Percentiles rank a stretch among this genome's conserved stretches.
phyloP scores from a whole-genome alignment of 2,797 vertebrate species.

The Simalia tracyae region DNA sequence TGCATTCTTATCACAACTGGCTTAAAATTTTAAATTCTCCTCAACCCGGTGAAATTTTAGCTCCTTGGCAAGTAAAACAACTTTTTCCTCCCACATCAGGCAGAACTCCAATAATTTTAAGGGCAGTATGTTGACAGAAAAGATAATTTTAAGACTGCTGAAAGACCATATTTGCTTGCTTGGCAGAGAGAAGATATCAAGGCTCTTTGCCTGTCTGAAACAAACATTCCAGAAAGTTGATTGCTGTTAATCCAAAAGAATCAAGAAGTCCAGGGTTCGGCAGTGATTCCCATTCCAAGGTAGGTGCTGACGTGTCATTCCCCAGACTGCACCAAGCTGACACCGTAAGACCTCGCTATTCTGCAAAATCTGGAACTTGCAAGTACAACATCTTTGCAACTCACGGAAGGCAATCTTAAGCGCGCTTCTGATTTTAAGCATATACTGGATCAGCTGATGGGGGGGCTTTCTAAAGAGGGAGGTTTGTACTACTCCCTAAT shows the following conservation, averaged over 20 bases:
- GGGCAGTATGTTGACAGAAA: not conserved
- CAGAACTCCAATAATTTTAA: fast-evolving
- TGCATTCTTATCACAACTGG: not conserved
- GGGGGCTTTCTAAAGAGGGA: not conserved
- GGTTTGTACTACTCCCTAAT: not conserved
- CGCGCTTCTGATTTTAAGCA: not conserved
- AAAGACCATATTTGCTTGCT: not conserved
- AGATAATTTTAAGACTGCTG: not conserved
- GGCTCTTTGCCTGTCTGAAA: not conserved
- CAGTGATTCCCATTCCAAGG: not conserved
- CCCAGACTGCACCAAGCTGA: not conserved
- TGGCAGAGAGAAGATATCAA: not conserved
- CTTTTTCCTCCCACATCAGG: not conserved
- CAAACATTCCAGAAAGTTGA: not conserved
- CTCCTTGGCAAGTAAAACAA: not conserved
- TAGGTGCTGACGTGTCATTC: not conserved
- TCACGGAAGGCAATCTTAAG: not conserved
- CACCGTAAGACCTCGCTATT: not conserved
- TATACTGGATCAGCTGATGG: not conserved
- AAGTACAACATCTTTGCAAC: not conserved
- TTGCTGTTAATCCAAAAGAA: not conserved
- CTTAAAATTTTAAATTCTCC: not conserved
- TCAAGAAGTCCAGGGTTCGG: not conserved
- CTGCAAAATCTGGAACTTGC: not conserved
- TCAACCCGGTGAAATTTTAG: not conserved